Percentiles rank a stretch among this genome's conserved stretches.
phyloP scores from a whole-genome alignment of 2,888 invertebrate species.

The Drosophila bunnanda region DNA sequence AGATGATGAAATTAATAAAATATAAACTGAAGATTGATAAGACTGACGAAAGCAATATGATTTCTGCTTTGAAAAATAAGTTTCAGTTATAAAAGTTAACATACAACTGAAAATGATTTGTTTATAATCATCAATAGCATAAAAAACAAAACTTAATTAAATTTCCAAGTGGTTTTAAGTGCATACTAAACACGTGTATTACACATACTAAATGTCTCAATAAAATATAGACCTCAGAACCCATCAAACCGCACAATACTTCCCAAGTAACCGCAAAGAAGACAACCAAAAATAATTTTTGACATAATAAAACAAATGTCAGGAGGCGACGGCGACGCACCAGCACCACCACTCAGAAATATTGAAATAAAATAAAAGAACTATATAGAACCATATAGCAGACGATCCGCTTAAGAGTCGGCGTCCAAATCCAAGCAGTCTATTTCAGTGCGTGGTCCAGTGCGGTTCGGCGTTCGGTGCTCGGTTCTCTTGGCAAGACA shows the following conservation, averaged over 20 bases:
- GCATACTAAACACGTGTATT: neutral
- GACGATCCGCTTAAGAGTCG: constrained; percentile 18
- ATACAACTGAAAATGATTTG: neutral
- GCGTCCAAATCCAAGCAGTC: constrained; percentile 70
- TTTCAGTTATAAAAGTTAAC: too few species aligned
- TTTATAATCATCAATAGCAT: neutral
- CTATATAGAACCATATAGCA: constrained; percentile 14
- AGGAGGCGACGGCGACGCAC: constrained; percentile 27
- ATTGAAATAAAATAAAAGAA: constrained; percentile 38
- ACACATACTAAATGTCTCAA: constrained; percentile 5
- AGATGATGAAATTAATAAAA: neutral
- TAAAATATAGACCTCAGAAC: constrained; percentile 1
- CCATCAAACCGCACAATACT: constrained; percentile 4
- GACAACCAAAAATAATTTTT: constrained; percentile 37
- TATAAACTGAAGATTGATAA: neutral
- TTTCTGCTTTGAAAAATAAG: too few species aligned
- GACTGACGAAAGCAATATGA: neutral
- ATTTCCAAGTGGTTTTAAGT: neutral
- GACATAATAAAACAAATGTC: constrained; percentile 50
- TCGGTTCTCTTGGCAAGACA: constrained; percentile 13
- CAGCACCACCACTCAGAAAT: constrained; percentile 39
- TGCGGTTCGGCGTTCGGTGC: constrained; percentile 65
- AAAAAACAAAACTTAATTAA: neutral
- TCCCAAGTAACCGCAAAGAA: constrained; percentile 12
- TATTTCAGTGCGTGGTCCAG: constrained; percentile 84